Conservation (phyloP, 2,888 invertebrate genomes). For the Lumbricus terrestris region DNA sequence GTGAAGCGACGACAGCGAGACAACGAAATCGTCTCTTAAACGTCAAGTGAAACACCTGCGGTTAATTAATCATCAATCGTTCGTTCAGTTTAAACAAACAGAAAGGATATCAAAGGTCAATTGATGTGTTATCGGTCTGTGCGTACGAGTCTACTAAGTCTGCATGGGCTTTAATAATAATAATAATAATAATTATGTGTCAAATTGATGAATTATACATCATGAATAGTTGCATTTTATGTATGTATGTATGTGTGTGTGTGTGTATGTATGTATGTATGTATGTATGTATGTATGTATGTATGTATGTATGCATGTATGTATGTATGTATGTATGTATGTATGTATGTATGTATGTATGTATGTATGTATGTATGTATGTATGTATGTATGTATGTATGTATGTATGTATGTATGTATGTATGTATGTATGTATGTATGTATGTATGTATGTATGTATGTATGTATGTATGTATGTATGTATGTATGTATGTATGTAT, state of each 20-base stretch:
- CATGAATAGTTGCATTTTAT: no score
- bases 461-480: conserved; percentile 20
- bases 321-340: conserved; percentile 16
- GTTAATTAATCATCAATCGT: background rate
- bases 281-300: no score
- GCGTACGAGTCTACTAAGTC: no score
- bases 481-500: conserved; percentile 7
- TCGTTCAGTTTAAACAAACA: background rate
- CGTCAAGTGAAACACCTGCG: background rate
- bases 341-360: conserved; percentile 20
- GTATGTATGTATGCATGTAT: background rate
- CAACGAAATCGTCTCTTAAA: background rate
- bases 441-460: conserved; percentile 22
- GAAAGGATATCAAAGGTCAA: background rate
- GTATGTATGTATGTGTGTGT: no score
- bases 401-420: background rate
- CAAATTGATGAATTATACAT: no score
- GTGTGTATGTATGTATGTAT: no score
- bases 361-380: conserved; percentile 16
- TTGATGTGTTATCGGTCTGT: no score
- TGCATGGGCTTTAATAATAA: no score
- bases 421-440: conserved; percentile 15
- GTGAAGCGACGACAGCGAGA: background rate
- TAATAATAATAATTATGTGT: no score
- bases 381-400: conserved; percentile 17